Evolutionary conservation across 2,113 vertebrate species (phyloP).

Genomic region (Cavia porcellus): DNA sequence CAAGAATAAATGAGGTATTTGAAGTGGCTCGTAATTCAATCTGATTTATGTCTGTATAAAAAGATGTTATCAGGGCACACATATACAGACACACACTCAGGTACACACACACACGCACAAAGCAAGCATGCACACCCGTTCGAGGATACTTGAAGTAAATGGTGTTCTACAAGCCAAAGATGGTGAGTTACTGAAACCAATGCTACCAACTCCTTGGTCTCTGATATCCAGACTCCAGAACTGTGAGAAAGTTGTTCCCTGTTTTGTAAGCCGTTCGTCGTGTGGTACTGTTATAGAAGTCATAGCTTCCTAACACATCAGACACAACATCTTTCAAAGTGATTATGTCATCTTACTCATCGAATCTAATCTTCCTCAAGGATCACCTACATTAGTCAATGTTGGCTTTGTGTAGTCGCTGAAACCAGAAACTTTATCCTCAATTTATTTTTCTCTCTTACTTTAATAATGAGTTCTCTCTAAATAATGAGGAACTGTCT

Average conservation of each 20-base stretch:
- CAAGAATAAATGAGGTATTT: background rate
- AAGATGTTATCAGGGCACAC: background rate
- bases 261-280: background rate
- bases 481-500: background rate
- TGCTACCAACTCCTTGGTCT: background rate
- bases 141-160: background rate
- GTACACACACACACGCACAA: too few relatives aligned
- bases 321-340: background rate
- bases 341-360: background rate
- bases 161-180: background rate
- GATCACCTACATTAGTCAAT: background rate
- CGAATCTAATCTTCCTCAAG: background rate
- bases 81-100: background rate
- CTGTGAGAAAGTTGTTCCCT: background rate
- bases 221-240: background rate
- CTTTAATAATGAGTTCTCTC: background rate
- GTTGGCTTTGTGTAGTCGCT: background rate
- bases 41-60: background rate
- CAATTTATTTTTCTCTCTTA: background rate
- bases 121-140: too few relatives aligned
- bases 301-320: background rate
- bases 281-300: background rate
- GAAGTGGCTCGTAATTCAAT: background rate
- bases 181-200: background rate
- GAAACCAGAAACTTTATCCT: background rate